Evolutionary conservation across 2,888 invertebrate species (phyloP), one percentile per base, ranked within the genome.

Genomic region (Apomyelois bistriatella): DNA sequence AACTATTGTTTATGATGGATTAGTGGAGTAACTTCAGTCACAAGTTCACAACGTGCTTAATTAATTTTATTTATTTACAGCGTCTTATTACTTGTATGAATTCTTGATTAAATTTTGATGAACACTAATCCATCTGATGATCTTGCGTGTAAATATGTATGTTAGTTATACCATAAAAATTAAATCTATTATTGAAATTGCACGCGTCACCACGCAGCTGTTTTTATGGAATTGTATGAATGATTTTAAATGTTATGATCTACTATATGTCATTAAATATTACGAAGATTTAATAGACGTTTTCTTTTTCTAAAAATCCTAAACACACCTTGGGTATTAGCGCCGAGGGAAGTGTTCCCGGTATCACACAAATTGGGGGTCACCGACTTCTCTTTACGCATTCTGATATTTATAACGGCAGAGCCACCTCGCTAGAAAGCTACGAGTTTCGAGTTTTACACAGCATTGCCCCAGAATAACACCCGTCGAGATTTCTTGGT

Each of bases 401-500:
- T 82, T 82, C 77, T 74, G 79, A 82, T 82, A 82, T 81, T 83
- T 82, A 82, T 84, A 86, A 81, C 84, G 83, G 80, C 72, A 64
- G 73, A 76, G 74, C 70, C 72, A 75, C 74, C 79, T 80, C 76
- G 77, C 81, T 84, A 82, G 80, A 82, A 76, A 79, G 79, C 73
- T 73, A 82, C 83, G 82, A 82, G 85, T 79, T 82, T 83, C 79
- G 84, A 68, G 80, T 83, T 81, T 81, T 75, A 85, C 84, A 71
- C 80, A 76, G 76, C 83, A 79, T 76, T 80, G 84, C 80, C 85
- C 83, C 86, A 82, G 85, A 86, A 87, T 86, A 86, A 83, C 82
- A 74, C 79, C 69, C 69, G 79, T 66, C 66, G 76, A 79, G 77
- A 83, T 79, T 87, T 88, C 87, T 82, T 76, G 76, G 88, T 88